Percentiles rank a stretch among this genome's conserved stretches.
Conservation (phyloP, 2,113 vertebrate species). For the Pelecanus crispus region DNA sequence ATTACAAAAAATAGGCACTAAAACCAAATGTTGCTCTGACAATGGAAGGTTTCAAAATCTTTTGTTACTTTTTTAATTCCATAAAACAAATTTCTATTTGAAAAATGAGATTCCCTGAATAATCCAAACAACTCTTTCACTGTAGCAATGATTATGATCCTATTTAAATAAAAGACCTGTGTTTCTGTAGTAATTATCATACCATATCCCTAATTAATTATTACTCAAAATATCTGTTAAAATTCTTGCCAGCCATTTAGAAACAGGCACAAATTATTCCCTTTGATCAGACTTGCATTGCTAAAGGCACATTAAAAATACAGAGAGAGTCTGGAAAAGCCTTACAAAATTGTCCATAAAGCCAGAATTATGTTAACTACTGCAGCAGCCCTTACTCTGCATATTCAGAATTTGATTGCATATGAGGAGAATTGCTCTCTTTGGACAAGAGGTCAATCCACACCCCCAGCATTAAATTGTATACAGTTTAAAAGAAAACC, state of each 20-base stretch:
- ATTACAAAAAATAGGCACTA: background rate
- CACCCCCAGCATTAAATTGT: background rate
- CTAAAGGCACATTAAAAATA: conserved; percentile 67
- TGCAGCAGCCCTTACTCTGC: conserved; percentile 24
- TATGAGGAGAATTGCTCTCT: background rate
- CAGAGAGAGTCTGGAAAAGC: conserved; percentile 43
- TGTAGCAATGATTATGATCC: conserved; percentile 60
- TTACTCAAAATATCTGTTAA: conserved; percentile 68
- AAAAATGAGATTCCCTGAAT: conserved; percentile 46
- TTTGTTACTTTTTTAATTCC: conserved; percentile 25
- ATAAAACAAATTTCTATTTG: conserved; percentile 41
- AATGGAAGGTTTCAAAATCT: background rate
- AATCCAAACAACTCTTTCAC: conserved; percentile 58
- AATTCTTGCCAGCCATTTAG: conserved; percentile 66
- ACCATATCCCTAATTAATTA: conserved; percentile 66
- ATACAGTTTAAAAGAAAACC: background rate
- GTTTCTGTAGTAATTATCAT: conserved; percentile 64
- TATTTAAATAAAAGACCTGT: conserved; percentile 64
- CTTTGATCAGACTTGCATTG: conserved; percentile 64
- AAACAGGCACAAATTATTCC: conserved; percentile 63
- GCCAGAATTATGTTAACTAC: conserved; percentile 45
- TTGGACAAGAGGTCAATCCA: conserved; percentile 1
- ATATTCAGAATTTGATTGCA: background rate
- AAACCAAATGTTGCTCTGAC: background rate
- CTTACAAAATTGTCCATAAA: conserved; percentile 52